Percentiles rank a stretch among this genome's conserved stretches.
Conservation (phyloP, 2,113 vertebrate species). For the Rhombomys opimus region DNA sequence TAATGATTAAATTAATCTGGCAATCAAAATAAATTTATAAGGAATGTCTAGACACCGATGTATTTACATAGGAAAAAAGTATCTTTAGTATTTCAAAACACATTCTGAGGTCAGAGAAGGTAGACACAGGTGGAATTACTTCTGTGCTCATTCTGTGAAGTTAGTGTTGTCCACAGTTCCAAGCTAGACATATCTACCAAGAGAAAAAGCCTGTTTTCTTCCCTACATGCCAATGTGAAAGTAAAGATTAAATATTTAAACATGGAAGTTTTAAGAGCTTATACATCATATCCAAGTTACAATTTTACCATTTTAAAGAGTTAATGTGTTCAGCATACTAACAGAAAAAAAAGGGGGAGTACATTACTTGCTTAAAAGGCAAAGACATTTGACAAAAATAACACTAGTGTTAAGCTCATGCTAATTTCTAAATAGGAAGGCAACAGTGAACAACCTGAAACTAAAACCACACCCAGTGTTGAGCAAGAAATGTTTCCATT, state of each 20-base stretch:
- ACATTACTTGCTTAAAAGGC: neutral
- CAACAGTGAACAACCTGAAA: neutral
- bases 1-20: neutral
- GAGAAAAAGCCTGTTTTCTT: neutral
- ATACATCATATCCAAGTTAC: neutral
- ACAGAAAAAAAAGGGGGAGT: neutral
- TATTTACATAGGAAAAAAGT: neutral
- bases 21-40: neutral
- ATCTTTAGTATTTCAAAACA: neutral
- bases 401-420: neutral
- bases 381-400: slow-evolving; percentile 17
- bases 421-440: neutral
- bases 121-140: neutral
- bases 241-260: neutral
- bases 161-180: neutral
- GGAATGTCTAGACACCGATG: neutral
- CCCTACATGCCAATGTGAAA: neutral
- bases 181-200: neutral
- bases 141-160: neutral
- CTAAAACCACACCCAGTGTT: neutral
- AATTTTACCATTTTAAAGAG: neutral
- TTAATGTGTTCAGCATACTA: neutral
- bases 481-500: neutral
- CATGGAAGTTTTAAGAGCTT: neutral
- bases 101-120: neutral